Conservation (phyloP, 92 coral and sea anemone genomes). For the Heteractis magnifica region DNA sequence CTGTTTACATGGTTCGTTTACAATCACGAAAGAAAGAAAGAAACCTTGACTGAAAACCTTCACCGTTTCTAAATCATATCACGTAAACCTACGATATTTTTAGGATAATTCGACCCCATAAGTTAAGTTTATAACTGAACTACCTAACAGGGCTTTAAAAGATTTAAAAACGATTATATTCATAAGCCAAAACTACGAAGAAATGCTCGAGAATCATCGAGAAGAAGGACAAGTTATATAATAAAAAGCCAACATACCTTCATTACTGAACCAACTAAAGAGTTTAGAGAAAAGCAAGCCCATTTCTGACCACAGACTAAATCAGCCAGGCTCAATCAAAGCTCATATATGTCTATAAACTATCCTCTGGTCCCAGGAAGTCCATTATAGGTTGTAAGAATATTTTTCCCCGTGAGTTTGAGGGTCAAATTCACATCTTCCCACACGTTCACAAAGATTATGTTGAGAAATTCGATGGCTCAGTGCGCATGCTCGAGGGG, state of each 20-base stretch:
- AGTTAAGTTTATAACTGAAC: neutral
- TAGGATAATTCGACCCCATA: neutral
- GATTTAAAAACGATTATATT: neutral
- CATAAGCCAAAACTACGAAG: neutral
- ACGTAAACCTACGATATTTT: neutral
- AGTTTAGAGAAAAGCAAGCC: conserved; percentile 90
- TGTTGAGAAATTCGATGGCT: conserved; percentile 25
- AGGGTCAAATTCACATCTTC: neutral
- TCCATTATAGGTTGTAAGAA: conserved; percentile 5
- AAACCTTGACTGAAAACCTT: neutral
- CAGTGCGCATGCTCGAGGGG: conserved; percentile 38
- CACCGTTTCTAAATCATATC: neutral
- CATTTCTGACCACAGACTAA: conserved; percentile 71
- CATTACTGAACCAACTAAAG: conserved; percentile 89
- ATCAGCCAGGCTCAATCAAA: neutral
- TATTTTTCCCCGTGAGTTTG: conserved; percentile 5
- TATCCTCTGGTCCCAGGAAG: neutral
- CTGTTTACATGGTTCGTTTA: too few relatives aligned
- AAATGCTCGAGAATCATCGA: conserved; percentile 6
- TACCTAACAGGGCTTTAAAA: neutral
- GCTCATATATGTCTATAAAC: conserved; percentile 2
- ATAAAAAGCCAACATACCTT: conserved; percentile 62
- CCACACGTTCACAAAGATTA: conserved; percentile 1
- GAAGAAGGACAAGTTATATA: neutral
- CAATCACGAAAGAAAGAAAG: neutral